Conservation (phyloP, 2,797 vertebrate genomes). For the Loris lydekkerianus region DNA sequence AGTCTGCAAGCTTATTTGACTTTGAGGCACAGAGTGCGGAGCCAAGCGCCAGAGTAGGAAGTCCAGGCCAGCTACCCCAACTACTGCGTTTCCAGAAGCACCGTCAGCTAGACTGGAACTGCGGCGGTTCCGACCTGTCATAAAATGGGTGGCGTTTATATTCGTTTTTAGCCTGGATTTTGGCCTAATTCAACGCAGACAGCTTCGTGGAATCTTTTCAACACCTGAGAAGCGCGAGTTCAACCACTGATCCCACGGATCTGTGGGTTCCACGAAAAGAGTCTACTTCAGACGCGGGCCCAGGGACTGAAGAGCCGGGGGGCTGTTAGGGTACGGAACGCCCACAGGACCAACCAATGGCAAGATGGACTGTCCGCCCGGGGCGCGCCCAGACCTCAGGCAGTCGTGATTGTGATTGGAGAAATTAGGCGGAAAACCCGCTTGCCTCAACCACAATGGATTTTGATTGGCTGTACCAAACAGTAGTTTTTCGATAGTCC, state of each 20-base stretch:
- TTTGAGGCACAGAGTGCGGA: background rate
- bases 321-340: background rate
- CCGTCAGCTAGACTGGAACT: too few relatives aligned
- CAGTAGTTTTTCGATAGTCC: background rate
- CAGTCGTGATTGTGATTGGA: constrained; percentile 33
- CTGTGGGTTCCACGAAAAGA: rapidly evolving
- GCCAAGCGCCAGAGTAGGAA: background rate
- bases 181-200: background rate
- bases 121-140: background rate
- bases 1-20: background rate
- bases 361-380: background rate
- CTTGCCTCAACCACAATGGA: background rate
- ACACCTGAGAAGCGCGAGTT: background rate
- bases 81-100: background rate
- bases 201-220: background rate
- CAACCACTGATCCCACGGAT: rapidly evolving
- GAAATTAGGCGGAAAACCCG: constrained; percentile 7
- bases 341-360: background rate
- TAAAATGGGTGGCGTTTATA: background rate
- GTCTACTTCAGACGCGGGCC: rapidly evolving
- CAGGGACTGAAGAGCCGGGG: rapidly evolving
- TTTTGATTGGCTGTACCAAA: constrained; percentile 23
- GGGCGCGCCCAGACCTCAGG: background rate
- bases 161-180: background rate
- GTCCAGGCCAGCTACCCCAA: background rate